Percentiles rank a stretch among this genome's conserved stretches.
phyloP scores from a whole-genome alignment of 2,113 vertebrate genomes.

The Lucifuga dentata region DNA sequence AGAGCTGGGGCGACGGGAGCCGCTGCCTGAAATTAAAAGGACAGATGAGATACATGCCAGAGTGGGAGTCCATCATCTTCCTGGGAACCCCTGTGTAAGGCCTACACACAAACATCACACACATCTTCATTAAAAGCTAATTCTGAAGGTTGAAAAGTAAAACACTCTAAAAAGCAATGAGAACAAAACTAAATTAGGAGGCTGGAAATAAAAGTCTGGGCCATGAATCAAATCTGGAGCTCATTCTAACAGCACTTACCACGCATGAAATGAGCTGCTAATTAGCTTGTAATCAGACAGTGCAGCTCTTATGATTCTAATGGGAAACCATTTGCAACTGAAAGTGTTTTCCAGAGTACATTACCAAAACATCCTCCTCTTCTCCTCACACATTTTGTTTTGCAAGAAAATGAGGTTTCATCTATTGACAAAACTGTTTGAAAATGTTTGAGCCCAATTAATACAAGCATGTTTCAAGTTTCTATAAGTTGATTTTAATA shows the following conservation, averaged over 20 bases:
- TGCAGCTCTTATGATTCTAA: slow-evolving; percentile 80
- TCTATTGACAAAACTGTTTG: slow-evolving; percentile 47
- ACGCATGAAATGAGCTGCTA: slow-evolving; percentile 82
- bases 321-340: slow-evolving; percentile 76
- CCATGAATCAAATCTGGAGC: slow-evolving; percentile 75
- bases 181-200: slow-evolving; percentile 65
- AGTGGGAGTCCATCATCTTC: slow-evolving; percentile 86
- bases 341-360: slow-evolving; percentile 75
- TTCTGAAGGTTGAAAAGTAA: slow-evolving; percentile 52
- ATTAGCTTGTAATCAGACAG: slow-evolving; percentile 82
- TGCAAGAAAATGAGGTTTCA: slow-evolving; percentile 46
- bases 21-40: slow-evolving; percentile 81
- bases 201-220: slow-evolving; percentile 73
- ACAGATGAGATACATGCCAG: slow-evolving; percentile 85
- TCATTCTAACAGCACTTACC: slow-evolving; percentile 75
- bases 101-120: slow-evolving; percentile 6
- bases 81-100: slow-evolving; percentile 81
- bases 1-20: slow-evolving; percentile 82
- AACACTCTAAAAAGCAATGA: slow-evolving; percentile 63
- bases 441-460: no score
- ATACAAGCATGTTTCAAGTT: no score
- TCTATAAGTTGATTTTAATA: no score
- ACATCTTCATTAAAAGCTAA: slow-evolving; percentile 61
- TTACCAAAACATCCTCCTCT: slow-evolving; percentile 71
- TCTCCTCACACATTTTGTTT: slow-evolving; percentile 67